phyloP scores from a whole-genome alignment of 2,113 vertebrate species.

The Cephalopterus ornatus region DNA sequence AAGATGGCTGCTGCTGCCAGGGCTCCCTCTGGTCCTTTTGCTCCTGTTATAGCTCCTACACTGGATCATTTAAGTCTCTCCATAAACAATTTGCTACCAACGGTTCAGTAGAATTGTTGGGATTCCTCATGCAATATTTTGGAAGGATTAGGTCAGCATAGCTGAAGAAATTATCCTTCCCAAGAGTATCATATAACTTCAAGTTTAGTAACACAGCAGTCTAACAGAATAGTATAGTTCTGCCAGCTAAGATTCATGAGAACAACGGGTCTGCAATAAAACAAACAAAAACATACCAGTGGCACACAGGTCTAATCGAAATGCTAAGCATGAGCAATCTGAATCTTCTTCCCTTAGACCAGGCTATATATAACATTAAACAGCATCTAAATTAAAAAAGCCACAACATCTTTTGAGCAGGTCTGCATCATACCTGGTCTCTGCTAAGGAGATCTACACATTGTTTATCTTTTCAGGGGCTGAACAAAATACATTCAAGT shows the following conservation, averaged over 20 bases:
- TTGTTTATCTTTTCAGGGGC: neutral
- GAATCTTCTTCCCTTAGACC: neutral
- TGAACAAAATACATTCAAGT: neutral
- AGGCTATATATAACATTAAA: neutral
- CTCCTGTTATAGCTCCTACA: neutral
- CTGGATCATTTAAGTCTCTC: neutral
- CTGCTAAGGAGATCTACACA: neutral
- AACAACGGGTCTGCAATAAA: neutral
- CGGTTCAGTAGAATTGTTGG: neutral
- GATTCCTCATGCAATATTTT: neutral
- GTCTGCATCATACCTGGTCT: neutral
- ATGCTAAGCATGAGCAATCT: neutral
- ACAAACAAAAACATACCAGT: neutral
- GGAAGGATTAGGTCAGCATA: constrained; percentile 17
- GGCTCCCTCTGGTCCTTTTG: neutral
- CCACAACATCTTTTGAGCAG: neutral
- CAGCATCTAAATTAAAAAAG: neutral
- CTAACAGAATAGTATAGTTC: neutral
- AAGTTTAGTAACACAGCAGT: neutral
- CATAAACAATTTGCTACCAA: constrained; percentile 2
- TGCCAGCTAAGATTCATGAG: neutral
- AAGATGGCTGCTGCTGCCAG: neutral
- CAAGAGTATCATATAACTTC: neutral
- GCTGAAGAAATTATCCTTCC: constrained; percentile 9
- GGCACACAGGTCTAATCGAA: neutral